A percentile compares a stretch with the other conserved stretches of the same genome.
These are phyloP conservation scores for Dryomyza anilis DNA, from an alignment of 2,888 invertebrate genomes.

Conservation along the genomic window DNA sequence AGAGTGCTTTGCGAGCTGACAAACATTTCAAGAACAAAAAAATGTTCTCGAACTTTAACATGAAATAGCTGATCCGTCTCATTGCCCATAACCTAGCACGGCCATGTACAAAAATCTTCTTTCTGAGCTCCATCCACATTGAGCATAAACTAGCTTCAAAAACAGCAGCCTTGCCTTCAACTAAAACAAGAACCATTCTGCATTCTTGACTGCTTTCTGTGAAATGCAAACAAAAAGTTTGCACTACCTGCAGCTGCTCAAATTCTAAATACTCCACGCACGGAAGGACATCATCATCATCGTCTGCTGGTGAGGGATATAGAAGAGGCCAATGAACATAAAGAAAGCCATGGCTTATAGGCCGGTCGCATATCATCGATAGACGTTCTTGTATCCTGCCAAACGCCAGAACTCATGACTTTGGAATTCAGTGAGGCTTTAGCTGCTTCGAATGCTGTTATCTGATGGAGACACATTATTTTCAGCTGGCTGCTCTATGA, in stretches of 20 bases:
- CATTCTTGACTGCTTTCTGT: not conserved
- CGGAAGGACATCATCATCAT: not conserved
- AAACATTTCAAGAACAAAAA: no score
- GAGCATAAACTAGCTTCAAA: no score
- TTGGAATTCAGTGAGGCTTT: not conserved
- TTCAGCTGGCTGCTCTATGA: slow-evolving; percentile 41
- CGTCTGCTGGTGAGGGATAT: not conserved
- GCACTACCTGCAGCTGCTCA: not conserved
- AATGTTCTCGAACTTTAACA: no score
- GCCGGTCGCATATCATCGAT: slow-evolving; percentile 7
- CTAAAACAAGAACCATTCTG: not conserved
- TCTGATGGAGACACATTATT: slow-evolving; percentile 51
- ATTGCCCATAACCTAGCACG: no score
- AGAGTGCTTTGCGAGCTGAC: no score
- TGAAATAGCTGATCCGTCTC: no score
- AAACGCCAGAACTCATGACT: not conserved
- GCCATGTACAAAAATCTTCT: no score
- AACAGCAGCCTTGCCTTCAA: not conserved
- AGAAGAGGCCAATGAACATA: not conserved
- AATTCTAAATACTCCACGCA: not conserved
- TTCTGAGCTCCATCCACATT: no score
- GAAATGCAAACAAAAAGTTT: not conserved
- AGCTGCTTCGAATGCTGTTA: slow-evolving; percentile 23
- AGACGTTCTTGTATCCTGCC: not conserved
- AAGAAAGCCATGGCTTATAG: not conserved